Evolutionary conservation across 2,888 invertebrate genomes (phyloP), one percentile per base, ranked within the genome.

Genomic region (Gibbula magus): DNA sequence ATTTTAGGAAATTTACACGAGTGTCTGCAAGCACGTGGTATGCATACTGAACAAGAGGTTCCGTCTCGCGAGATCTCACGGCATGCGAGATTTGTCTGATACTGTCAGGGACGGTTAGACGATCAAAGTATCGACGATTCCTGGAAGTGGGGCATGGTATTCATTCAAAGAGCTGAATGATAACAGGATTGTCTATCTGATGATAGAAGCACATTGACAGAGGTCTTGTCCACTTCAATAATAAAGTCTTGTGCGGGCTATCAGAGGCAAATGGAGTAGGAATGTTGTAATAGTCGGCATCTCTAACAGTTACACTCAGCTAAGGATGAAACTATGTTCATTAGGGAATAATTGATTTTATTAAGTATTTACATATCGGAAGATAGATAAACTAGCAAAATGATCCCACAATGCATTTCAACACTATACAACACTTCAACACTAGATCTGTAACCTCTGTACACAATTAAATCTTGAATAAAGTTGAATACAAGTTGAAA

Each of bases 81-180:
- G 61, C 61, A 61, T 61, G 29, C 29, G 29, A 29, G 29, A 61
- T 29, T 25, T 61, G 61, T 61, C 61, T 61, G 61, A 61, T 61
- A 29, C 25, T 61, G 61, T 61, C 61, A 61, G 61, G 5, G 61
- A 29, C 61, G 61, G 25, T 61, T 61, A 61, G 18, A 29, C 10
- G 61, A 61, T 61, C 61, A 61, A 61, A 61, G 61, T 25, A 22
- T 29, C 25, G 61, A 61, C 61, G 61, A 61, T 61, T 61, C 61
- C 61, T 29, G 61, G 20, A 61, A 25, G 61, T 29, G 25, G 61
- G 16, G 29, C 25, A 29, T 13, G 29, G 16, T 29, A 61, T 22
- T 61, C 29, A 8, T 16, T 61, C 61, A 61, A 61, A 61, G 61
- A 61, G 61, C 18, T 10, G 61, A 61, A 61, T 61, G 61, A 61